Evolutionary conservation across 1,140 invertebrate species (phyloP), one percentile per base, ranked within the genome.

Genomic region (Atta cephalotes): DNA sequence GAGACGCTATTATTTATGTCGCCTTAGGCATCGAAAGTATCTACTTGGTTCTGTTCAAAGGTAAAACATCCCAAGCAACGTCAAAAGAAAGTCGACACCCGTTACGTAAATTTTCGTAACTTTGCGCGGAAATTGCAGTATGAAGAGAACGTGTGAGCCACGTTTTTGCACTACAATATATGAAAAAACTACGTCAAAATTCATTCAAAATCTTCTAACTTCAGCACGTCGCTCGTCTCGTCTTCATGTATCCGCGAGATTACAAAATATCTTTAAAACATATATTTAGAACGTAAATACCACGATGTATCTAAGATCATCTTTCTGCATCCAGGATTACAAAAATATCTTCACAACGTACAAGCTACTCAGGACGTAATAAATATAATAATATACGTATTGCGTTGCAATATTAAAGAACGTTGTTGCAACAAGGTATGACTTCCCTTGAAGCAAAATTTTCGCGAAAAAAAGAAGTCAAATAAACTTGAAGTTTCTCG

Each of bases 81-180:
- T 81, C 65, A 71, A 71, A 81, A 71, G 79, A 81, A 81, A 81
- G 51, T 81, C 66, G 51, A 81, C 79, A 71, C 65, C 79, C 79
- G 79, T 81, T 81, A 81, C 79, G 79, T 71, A 71, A 81, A 81
- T 71, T 81, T 81, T 71, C 79, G 35, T 21, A 81, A 51, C 7
- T 71, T 58, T 31, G 18, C 66, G 21, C 21, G 66, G 21, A 58
- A 81, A 81, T 81, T 81, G 65, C 66, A 21, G 35, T 18, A 35
- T n/a, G 78, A 10, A 58, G 35, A 39, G 49, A 71, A 71, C n/a
- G 31, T 53, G 78, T 35, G 71, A 35, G 49, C 16, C 7, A 12
- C 16, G 78, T 80, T 80, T 68, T 80, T 80, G 63, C 16, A n/a
- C n/a, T 12, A 56, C 49, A 58, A 81, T 81, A 31, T n/a, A 68